Evolutionary conservation across 2,113 vertebrate genomes (phyloP).

Genomic region (Crotalus tigris): DNA sequence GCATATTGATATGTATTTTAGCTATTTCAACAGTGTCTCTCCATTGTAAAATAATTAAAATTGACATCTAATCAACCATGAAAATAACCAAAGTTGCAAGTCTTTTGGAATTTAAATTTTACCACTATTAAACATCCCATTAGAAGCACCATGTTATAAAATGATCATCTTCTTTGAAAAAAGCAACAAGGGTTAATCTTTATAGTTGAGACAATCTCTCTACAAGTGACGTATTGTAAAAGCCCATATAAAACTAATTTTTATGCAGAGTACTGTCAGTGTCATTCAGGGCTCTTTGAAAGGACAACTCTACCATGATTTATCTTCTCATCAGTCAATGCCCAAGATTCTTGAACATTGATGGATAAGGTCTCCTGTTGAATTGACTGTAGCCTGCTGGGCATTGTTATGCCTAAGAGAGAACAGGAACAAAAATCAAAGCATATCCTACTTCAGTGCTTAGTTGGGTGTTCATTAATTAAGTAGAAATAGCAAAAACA

Average conservation of each 20-base stretch:
- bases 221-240: slow-evolving; percentile 69
- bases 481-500: background rate
- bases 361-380: slow-evolving; percentile 72
- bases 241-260: slow-evolving; percentile 71
- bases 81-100: slow-evolving; percentile 49
- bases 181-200: slow-evolving; percentile 64
- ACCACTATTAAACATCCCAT: slow-evolving; percentile 55
- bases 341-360: slow-evolving; percentile 66
- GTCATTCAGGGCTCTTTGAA: slow-evolving; percentile 73
- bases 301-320: slow-evolving; percentile 71
- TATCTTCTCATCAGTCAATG: slow-evolving; percentile 76
- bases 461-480: slow-evolving; percentile 48
- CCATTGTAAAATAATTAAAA: slow-evolving; percentile 12
- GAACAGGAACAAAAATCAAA: slow-evolving; percentile 55
- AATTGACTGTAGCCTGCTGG: slow-evolving; percentile 76
- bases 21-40: background rate
- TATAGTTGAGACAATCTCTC: slow-evolving; percentile 54
- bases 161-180: slow-evolving; percentile 60
- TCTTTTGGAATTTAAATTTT: slow-evolving; percentile 63
- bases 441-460: slow-evolving; percentile 45
- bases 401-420: slow-evolving; percentile 70
- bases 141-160: slow-evolving; percentile 56
- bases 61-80: slow-evolving; percentile 37
- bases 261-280: slow-evolving; percentile 68
- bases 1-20: slow-evolving; percentile 14